Conservation (phyloP, 2,888 invertebrate species). For the Noctuana brunneofusca region DNA sequence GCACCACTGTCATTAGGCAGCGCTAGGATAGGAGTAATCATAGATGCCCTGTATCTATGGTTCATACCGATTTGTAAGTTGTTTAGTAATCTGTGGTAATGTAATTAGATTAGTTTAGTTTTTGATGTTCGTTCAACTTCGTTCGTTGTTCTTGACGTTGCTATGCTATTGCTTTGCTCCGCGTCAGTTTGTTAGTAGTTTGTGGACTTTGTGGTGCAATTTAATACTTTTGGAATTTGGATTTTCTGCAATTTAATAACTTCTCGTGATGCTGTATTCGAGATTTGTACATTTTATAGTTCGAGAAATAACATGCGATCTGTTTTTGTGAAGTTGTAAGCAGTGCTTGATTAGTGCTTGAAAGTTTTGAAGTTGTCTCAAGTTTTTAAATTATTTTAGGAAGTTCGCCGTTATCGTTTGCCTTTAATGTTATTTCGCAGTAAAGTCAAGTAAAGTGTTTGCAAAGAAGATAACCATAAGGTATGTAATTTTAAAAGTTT, state of each 20-base stretch:
- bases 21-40: too few species aligned
- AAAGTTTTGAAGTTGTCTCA: slow-evolving; percentile 64
- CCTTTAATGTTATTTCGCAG: slow-evolving; percentile 39
- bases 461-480: slow-evolving; percentile 33
- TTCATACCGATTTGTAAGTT: too few species aligned
- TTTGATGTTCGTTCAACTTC: too few species aligned
- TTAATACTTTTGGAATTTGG: background rate
- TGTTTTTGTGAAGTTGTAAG: slow-evolving; percentile 31
- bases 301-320: background rate
- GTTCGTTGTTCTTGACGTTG: too few species aligned
- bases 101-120: too few species aligned
- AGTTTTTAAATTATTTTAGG: slow-evolving; percentile 52
- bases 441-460: slow-evolving; percentile 30
- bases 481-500: slow-evolving; percentile 38
- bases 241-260: background rate
- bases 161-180: background rate
- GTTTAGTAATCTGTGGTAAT: too few species aligned
- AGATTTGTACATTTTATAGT: background rate
- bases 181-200: slow-evolving; percentile 3
- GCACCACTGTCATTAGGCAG: too few species aligned
- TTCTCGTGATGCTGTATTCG: background rate
- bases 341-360: slow-evolving; percentile 54
- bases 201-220: background rate
- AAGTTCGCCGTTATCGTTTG: slow-evolving; percentile 48
- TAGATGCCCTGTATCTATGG: too few species aligned